These are phyloP conservation scores for Adelognathus sp. DNA, from an alignment of 2,888 invertebrate genomes.

Conservation along the genomic window DNA sequence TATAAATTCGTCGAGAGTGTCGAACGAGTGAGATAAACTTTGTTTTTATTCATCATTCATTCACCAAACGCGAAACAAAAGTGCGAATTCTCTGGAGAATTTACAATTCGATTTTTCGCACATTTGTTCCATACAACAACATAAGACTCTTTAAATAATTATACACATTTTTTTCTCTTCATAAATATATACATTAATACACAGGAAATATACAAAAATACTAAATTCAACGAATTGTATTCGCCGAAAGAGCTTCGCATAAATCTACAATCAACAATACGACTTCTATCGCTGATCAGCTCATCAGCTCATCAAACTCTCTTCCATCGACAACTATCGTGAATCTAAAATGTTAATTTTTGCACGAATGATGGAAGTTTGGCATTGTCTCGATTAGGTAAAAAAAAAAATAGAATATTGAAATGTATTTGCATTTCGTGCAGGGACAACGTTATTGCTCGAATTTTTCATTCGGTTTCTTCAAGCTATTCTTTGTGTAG, in stretches of 20 bases:
- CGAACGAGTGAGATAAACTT: constrained; percentile 6
- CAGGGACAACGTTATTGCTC: not conserved
- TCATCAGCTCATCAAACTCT: not conserved
- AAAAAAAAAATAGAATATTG: not conserved
- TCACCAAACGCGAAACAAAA: not conserved
- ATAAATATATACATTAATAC: constrained; percentile 55
- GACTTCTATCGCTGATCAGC: not conserved
- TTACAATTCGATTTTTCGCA: not conserved
- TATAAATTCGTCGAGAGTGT: not conserved
- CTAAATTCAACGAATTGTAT: constrained; percentile 44
- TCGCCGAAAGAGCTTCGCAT: constrained; percentile 24
- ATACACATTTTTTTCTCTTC: constrained; percentile 33
- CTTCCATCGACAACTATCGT: not conserved
- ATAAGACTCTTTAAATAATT: constrained; percentile 44
- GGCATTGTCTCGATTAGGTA: not conserved
- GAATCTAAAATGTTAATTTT: not conserved
- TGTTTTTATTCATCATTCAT: constrained; percentile 10
- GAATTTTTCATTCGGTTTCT: not conserved
- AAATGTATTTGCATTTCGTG: not conserved
- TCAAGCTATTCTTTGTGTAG: too few relatives aligned
- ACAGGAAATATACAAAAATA: constrained; percentile 60
- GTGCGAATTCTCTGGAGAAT: not conserved
- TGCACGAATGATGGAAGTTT: constrained; percentile 2
- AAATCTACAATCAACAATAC: constrained; percentile 7
- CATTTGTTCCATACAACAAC: not conserved